Percentiles rank a stretch among this genome's conserved stretches.
Conservation (phyloP, 2,113 vertebrate species). For the Corythoichthys haematopterus region DNA sequence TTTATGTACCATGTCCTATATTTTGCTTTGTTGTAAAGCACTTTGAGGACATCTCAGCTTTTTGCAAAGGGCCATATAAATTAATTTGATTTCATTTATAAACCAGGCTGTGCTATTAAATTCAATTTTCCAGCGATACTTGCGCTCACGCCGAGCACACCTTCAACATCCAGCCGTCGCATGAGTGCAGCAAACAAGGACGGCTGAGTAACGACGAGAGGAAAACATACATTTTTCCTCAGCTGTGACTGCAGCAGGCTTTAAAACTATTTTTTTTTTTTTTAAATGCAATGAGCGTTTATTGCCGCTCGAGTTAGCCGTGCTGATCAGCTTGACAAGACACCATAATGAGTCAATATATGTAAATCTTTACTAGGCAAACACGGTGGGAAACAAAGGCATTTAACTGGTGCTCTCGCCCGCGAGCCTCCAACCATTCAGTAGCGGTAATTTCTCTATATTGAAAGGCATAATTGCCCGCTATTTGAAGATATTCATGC, state of each 20-base stretch:
- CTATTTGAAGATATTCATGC: constrained; percentile 99
- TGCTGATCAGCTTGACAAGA: constrained; percentile 99
- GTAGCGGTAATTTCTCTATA: constrained; percentile 99
- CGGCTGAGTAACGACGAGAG: constrained; percentile 35
- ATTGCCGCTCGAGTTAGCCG: constrained; percentile 96
- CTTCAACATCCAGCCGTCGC: constrained; percentile 35
- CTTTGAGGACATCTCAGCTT: too few species aligned
- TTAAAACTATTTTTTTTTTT: constrained; percentile 64
- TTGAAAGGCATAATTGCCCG: constrained; percentile 99
- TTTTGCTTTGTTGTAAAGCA: too few species aligned
- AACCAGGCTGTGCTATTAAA: constrained; percentile 7
- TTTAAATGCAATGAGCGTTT: constrained; percentile 86
- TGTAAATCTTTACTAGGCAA: constrained; percentile 99
- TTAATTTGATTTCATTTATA: too few species aligned
- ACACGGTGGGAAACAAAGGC: constrained; percentile 99
- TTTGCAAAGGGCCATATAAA: too few species aligned
- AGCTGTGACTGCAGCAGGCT: constrained; percentile 51
- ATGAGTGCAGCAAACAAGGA: constrained; percentile 48
- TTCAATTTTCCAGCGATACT: constrained; percentile 9
- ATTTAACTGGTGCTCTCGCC: constrained; percentile 99
- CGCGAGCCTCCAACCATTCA: constrained; percentile 99
- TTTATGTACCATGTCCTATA: too few species aligned
- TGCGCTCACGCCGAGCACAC: neutral
- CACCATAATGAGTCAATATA: constrained; percentile 99
- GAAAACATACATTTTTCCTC: constrained; percentile 61